A percentile compares a stretch with the other conserved stretches of the same genome.
Evolutionary conservation across 2,888 invertebrate genomes (phyloP).

Genomic region (Panopea generosa): DNA sequence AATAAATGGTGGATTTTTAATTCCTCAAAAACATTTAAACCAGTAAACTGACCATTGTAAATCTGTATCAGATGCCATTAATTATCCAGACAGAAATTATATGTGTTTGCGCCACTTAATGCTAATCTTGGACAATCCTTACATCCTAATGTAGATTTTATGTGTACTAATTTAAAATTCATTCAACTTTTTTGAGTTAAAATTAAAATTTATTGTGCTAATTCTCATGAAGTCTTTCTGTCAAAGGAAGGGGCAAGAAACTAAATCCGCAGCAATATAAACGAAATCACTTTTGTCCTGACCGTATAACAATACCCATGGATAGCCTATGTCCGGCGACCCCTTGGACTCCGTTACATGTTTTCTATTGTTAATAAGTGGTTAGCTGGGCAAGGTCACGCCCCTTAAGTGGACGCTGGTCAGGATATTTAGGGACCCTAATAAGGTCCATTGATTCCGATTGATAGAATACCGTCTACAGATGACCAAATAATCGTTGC

Average conservation of each 20-base stretch:
- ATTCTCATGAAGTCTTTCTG: constrained; percentile 41
- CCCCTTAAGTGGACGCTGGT: constrained; percentile 55
- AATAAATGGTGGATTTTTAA: constrained; percentile 28
- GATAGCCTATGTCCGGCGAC: constrained; percentile 61
- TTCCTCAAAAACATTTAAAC: constrained; percentile 11
- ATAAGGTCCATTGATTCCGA: constrained; percentile 23
- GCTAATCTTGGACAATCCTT: constrained; percentile 58
- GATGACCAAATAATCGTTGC: not conserved
- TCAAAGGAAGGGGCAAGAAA: constrained; percentile 49
- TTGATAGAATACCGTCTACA: constrained; percentile 7
- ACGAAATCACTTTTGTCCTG: constrained; percentile 42
- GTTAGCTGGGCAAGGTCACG: constrained; percentile 36
- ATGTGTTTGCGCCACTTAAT: constrained; percentile 42
- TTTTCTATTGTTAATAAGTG: constrained; percentile 60
- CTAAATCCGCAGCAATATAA: constrained; percentile 33
- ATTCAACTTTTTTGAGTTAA: constrained; percentile 34
- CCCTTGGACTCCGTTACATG: constrained; percentile 54
- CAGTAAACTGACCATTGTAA: constrained; percentile 30
- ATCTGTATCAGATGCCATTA: constrained; percentile 32
- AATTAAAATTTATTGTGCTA: constrained; percentile 59
- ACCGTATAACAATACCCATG: constrained; percentile 36
- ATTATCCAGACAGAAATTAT: constrained; percentile 60
- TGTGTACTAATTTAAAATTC: constrained; percentile 58
- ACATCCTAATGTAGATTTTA: constrained; percentile 62
- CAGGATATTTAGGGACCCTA: constrained; percentile 45